phyloP scores from a whole-genome alignment of 2,797 vertebrate genomes.

The Acanthurus leucopareius region DNA sequence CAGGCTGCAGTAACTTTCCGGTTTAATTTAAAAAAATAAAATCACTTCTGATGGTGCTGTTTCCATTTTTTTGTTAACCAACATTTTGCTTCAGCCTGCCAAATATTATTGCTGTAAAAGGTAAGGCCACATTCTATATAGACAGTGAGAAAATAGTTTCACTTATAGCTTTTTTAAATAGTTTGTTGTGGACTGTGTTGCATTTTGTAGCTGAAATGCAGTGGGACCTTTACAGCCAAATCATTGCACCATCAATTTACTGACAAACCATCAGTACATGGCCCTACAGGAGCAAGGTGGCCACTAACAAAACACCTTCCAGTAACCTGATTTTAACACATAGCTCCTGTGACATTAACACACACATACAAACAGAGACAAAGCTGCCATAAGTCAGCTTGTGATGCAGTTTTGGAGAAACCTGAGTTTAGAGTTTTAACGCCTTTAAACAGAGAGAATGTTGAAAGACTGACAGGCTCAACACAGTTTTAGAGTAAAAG shows the following conservation, averaged over 20 bases:
- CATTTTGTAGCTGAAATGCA: not conserved
- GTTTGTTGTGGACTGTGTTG: not conserved
- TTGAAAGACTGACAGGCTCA: not conserved
- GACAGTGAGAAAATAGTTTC: too few species aligned
- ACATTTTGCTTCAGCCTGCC: too few species aligned
- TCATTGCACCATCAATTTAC: slow-evolving; percentile 30
- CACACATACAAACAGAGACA: not conserved
- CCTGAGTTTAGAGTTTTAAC: slow-evolving; percentile 54
- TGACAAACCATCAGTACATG: not conserved
- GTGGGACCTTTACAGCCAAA: not conserved
- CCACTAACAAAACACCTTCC: slow-evolving; percentile 47
- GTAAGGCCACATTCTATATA: too few species aligned
- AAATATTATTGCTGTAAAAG: too few species aligned
- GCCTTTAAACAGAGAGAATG: not conserved
- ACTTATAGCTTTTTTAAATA: too few species aligned
- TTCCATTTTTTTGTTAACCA: too few species aligned
- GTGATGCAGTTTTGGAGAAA: slow-evolving; percentile 61
- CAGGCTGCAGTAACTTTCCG: too few species aligned
- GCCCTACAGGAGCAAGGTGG: not conserved
- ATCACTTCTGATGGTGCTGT: too few species aligned
- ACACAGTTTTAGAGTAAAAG: not conserved
- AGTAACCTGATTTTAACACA: slow-evolving; percentile 37
- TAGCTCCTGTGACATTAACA: slow-evolving; percentile 38
- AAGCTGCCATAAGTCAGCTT: not conserved
- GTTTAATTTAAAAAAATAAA: too few species aligned